Conservation (phyloP, 2,888 invertebrate genomes). For the Phyllotreta striolata region DNA sequence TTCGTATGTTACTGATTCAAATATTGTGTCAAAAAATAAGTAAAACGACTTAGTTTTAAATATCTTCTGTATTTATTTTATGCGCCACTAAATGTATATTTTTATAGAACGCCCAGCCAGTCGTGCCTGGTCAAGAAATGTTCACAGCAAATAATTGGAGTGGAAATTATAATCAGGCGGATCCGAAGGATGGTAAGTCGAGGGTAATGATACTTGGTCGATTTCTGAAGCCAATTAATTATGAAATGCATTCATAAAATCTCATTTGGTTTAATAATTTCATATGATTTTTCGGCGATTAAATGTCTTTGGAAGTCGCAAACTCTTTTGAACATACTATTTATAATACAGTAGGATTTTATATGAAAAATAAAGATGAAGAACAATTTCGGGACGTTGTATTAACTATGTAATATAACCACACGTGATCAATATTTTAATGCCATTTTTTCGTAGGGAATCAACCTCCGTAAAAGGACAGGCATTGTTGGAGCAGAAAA, state of each 20-base stretch:
- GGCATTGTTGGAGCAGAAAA: constrained; percentile 18
- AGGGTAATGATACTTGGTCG: neutral
- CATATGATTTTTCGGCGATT: too few species aligned
- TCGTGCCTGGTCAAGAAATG: constrained; percentile 11
- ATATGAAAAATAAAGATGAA: neutral
- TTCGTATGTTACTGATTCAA: too few species aligned
- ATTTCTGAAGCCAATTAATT: neutral
- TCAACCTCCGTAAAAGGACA: constrained; percentile 26
- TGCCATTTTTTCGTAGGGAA: constrained; percentile 34
- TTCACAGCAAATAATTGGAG: constrained; percentile 14
- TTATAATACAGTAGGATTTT: neutral
- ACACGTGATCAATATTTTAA: constrained; percentile 30
- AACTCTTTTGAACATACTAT: too few species aligned
- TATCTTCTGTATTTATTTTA: too few species aligned
- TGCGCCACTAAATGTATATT: neutral
- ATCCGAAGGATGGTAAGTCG: constrained; percentile 18
- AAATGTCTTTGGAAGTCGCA: too few species aligned
- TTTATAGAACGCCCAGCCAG: constrained; percentile 4
- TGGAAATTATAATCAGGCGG: constrained; percentile 1
- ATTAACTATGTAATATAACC: neutral
- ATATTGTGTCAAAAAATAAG: too few species aligned
- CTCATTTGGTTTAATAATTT: too few species aligned
- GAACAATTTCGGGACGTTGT: neutral
- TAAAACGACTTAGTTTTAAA: too few species aligned
- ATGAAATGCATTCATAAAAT: neutral